Base-by-base conservation (phyloP, 2,797 vertebrate genomes). In the Acrossocheilus wenchowensis region DNA sequence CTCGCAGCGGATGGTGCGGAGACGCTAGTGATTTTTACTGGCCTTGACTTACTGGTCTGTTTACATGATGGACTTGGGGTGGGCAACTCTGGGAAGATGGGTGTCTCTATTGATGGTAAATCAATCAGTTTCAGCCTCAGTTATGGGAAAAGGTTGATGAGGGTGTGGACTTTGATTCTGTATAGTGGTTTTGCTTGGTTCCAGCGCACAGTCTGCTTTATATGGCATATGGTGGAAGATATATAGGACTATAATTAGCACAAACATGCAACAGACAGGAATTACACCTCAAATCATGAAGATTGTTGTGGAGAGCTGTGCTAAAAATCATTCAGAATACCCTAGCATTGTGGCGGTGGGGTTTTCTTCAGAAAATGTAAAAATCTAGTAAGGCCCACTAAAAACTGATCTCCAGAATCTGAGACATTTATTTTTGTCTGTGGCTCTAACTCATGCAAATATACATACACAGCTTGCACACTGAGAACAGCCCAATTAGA, bases 1-100 rank as follows among this genome's bases (percentile, higher is more conserved):
- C 94, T 94, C 90, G 91, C 92, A 92, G 90, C 91, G 92, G 94
- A 95, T 93, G 93, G 93, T 93, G 93, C 93, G 92, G 93, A 95
- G 94, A 95, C 94, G 91, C 92, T 15, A 90, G 91, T 92, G 94
- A 95, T 94, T 94, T 93, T 91, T 83, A 92, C 91, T 93, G 95
- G 94, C 95, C 94, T 95, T 95, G 95, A 95, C 93, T 94, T 94
- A 93, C 93, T 92, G 92, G 90, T 87, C 88, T 94, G 92, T 94
- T 95, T 94, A 94, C 92, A 86, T 79, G 91, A 93, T 93, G 92
- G 92, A 82, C 91, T 91, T 93, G 93, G 1, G 93, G 93, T 43
- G 41, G 75, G 60, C 82, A 85, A 14, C 90, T 93, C 90, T 88
- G 90, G 89, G 87, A 54, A 90, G 90, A 89, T 94, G 92, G 91